A percentile compares a stretch with the other conserved stretches of the same genome.
Evolutionary conservation across 2,888 invertebrate genomes (phyloP).

Genomic region (Apodemia mormo): DNA sequence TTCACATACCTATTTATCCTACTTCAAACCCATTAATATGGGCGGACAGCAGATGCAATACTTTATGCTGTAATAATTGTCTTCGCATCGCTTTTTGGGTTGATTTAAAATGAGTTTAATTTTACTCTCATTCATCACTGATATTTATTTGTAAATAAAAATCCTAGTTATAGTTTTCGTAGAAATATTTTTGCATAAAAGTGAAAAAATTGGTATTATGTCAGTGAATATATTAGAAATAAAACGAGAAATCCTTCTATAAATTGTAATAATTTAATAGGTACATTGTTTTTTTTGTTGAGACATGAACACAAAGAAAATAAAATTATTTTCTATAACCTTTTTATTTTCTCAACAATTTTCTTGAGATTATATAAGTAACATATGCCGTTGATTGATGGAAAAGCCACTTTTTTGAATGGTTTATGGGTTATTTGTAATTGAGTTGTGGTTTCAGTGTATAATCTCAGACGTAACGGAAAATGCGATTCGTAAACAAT

Average conservation of each 20-base stretch:
- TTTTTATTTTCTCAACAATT: background rate
- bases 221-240: background rate
- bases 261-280: background rate
- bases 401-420: background rate
- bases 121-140: background rate
- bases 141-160: constrained; percentile 17
- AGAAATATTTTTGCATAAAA: constrained; percentile 12
- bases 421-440: too few species aligned
- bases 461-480: too few species aligned
- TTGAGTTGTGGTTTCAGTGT: too few species aligned
- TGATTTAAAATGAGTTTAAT: background rate
- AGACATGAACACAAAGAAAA: background rate
- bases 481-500: too few species aligned
- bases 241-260: background rate
- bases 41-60: background rate
- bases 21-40: background rate
- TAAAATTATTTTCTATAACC: background rate
- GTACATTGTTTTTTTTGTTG: background rate
- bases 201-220: constrained; percentile 11
- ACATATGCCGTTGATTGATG: background rate
- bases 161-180: constrained; percentile 14
- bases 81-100: background rate
- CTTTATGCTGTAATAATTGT: background rate
- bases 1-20: background rate
- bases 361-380: background rate